A percentile compares a stretch with the other conserved stretches of the same genome.
These are phyloP conservation scores for Onychomys torridus DNA, from an alignment of 2,797 vertebrate genomes.

Conservation along the genomic window DNA sequence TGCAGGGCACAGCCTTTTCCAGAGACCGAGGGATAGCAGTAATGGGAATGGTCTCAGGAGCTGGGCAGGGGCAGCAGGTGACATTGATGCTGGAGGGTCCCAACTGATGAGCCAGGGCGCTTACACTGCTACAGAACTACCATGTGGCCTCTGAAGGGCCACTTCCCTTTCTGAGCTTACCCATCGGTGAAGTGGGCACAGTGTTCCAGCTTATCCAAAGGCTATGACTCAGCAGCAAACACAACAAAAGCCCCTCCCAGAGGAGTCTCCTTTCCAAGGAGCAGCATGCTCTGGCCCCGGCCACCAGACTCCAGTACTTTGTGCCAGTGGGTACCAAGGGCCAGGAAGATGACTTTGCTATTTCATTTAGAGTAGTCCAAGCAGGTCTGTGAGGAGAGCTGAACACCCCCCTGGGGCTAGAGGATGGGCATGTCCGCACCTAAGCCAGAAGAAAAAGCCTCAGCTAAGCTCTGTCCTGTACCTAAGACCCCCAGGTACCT, in stretches of 20 bases:
- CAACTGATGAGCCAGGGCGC: neutral
- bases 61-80: neutral
- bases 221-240: neutral
- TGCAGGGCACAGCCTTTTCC: neutral
- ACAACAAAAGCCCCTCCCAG: neutral
- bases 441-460: neutral
- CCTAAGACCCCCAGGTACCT: neutral
- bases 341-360: neutral
- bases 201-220: neutral
- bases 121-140: neutral
- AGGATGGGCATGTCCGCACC: neutral
- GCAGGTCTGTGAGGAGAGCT: neutral
- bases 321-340: accelerated
- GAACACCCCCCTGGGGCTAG: neutral
- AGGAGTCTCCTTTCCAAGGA: neutral
- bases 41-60: neutral
- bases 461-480: neutral
- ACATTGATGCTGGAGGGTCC: neutral
- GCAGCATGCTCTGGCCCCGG: neutral
- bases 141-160: neutral
- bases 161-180: neutral
- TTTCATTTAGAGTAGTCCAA: neutral
- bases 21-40: neutral
- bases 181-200: neutral
- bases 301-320: accelerated